A percentile compares a stretch with the other conserved stretches of the same genome.
Evolutionary conservation across 2,888 invertebrate species (phyloP).

Genomic region (Leucophora obtusa): DNA sequence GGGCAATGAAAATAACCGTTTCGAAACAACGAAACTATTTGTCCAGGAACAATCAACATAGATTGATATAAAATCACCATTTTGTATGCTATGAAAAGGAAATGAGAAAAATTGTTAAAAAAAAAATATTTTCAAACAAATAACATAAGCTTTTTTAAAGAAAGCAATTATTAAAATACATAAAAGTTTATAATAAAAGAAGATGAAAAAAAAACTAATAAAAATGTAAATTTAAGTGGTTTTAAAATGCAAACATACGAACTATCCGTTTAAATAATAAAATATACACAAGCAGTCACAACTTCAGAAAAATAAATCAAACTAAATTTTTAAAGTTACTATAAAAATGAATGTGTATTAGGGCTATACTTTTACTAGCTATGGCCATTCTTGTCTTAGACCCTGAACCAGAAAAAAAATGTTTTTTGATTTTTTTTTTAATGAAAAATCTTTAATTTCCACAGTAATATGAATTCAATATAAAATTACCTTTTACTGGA

Average conservation of each 20-base stretch:
- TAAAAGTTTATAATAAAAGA: slow-evolving; percentile 18
- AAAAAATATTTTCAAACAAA: slow-evolving; percentile 48
- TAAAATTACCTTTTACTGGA: too few species aligned
- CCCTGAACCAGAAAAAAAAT: too few species aligned
- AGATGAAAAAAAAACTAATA: slow-evolving; percentile 33
- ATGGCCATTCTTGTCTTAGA: too few species aligned
- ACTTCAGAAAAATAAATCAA: not conserved
- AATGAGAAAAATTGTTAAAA: slow-evolving; percentile 49
- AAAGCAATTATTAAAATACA: slow-evolving; percentile 19
- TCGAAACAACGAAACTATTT: slow-evolving; percentile 78
- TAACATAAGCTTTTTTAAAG: not conserved
- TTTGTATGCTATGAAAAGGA: slow-evolving; percentile 74
- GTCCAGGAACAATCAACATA: slow-evolving; percentile 78
- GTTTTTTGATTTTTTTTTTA: too few species aligned
- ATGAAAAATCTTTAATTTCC: too few species aligned
- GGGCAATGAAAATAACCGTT: slow-evolving; percentile 76
- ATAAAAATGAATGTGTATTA: not conserved
- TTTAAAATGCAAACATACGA: slow-evolving; percentile 46
- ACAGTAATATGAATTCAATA: too few species aligned
- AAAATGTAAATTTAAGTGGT: slow-evolving; percentile 71
- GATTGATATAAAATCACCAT: slow-evolving; percentile 78
- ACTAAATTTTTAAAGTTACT: not conserved
- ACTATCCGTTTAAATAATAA: slow-evolving; percentile 18
- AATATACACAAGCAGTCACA: slow-evolving; percentile 12
- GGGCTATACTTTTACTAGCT: not conserved